These are phyloP conservation scores for Xenus cinereus DNA, from an alignment of 2,113 vertebrate genomes.

Conservation along the genomic window DNA sequence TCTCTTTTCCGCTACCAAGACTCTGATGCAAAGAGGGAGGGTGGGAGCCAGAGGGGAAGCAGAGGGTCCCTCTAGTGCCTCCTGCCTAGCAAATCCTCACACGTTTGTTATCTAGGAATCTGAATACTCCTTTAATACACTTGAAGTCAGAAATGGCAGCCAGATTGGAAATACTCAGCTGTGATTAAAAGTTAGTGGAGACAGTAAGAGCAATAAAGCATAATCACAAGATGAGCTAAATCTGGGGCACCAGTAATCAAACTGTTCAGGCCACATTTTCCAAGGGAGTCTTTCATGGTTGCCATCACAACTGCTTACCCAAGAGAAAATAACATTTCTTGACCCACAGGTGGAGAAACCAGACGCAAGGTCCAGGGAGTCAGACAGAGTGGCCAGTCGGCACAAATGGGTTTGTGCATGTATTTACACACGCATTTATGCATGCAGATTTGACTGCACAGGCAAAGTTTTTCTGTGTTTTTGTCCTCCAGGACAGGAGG, in stretches of 20 bases:
- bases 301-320: not conserved
- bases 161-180: not conserved
- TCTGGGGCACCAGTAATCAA: not conserved
- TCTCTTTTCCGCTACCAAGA: constrained; percentile 44
- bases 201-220: not conserved
- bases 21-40: not conserved
- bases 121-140: not conserved
- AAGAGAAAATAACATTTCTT: not conserved
- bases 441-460: not conserved
- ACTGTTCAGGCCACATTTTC: not conserved
- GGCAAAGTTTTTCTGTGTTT: not conserved
- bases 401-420: not conserved
- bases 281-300: not conserved
- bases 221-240: not conserved
- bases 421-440: not conserved
- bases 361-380: not conserved
- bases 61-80: not conserved
- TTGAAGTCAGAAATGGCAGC: constrained; percentile 31
- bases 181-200: constrained; percentile 20
- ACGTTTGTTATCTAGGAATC: not conserved
- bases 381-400: not conserved
- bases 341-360: not conserved
- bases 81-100: not conserved
- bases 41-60: not conserved
- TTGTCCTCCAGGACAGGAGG: not conserved